These are phyloP conservation scores for Aeoliscus strigatus DNA, from an alignment of 2,797 vertebrate genomes.

Conservation along the genomic window DNA sequence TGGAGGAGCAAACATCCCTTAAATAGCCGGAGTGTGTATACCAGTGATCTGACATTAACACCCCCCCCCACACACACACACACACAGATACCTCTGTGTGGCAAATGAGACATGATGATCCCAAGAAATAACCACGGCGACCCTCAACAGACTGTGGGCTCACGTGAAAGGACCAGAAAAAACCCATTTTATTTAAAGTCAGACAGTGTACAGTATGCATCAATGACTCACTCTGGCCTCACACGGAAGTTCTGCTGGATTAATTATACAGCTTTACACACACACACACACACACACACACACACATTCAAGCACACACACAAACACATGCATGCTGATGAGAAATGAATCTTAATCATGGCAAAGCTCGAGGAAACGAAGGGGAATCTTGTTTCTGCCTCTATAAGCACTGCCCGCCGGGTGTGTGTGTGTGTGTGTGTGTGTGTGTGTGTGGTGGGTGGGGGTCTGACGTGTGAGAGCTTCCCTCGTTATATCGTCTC, in stretches of 20 bases:
- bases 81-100: slow-evolving; percentile 16
- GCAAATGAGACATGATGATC: slow-evolving; percentile 24
- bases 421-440: slow-evolving; percentile 31
- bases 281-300: slow-evolving; percentile 7
- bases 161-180: slow-evolving; percentile 13
- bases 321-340: slow-evolving; percentile 38
- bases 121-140: slow-evolving; percentile 15
- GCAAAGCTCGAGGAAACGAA: slow-evolving; percentile 35
- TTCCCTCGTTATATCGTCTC: slow-evolving; percentile 33
- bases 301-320: slow-evolving; percentile 5
- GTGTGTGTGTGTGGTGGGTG: slow-evolving; percentile 24
- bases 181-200: slow-evolving; percentile 12
- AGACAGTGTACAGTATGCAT: slow-evolving; percentile 13
- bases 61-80: no score
- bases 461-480: slow-evolving; percentile 42
- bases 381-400: slow-evolving; percentile 51
- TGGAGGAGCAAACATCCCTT: slow-evolving; percentile 35
- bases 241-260: slow-evolving; percentile 32
- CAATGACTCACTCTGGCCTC: slow-evolving; percentile 24
- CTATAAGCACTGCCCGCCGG: slow-evolving; percentile 59
- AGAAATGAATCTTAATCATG: slow-evolving; percentile 46
- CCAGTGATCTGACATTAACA: slow-evolving; percentile 30
- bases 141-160: slow-evolving; percentile 7
- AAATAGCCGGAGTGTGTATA: slow-evolving; percentile 23
- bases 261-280: slow-evolving; percentile 35